A percentile compares a stretch with the other conserved stretches of the same genome.
Evolutionary conservation across 2,113 vertebrate genomes (phyloP).

Genomic region (Pagrus major): DNA sequence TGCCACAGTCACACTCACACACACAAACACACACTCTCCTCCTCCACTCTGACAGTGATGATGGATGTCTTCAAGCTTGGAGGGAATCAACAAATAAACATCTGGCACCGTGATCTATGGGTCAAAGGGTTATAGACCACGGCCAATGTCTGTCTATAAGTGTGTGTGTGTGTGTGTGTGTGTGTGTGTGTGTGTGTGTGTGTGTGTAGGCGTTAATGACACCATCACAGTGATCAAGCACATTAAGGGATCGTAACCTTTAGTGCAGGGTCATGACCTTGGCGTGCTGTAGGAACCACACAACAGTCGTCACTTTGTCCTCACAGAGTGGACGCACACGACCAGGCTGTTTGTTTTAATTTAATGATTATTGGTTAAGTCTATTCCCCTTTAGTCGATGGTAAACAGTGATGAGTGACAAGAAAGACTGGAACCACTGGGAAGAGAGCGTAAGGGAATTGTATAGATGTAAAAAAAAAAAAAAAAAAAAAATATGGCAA

Average conservation of each 20-base stretch:
- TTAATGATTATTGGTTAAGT: slow-evolving; percentile 39
- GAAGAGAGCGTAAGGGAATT: background rate
- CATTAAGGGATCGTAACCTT: slow-evolving; percentile 54
- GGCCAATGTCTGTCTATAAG: slow-evolving; percentile 27
- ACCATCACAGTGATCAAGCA: slow-evolving; percentile 56
- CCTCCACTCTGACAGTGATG: slow-evolving; percentile 65
- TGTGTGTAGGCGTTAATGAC: slow-evolving; percentile 47
- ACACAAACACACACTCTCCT: slow-evolving; percentile 28
- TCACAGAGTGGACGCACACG: slow-evolving; percentile 52
- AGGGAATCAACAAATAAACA: slow-evolving; percentile 77
- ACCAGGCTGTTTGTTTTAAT: slow-evolving; percentile 53
- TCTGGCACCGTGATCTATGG: slow-evolving; percentile 57
- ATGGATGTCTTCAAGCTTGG: slow-evolving; percentile 73
- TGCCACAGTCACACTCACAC: slow-evolving; percentile 31
- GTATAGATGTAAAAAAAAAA: background rate
- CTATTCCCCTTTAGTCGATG: slow-evolving; percentile 8
- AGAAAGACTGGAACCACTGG: background rate
- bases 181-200: slow-evolving; percentile 23
- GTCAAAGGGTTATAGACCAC: slow-evolving; percentile 65
- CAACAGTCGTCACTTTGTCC: slow-evolving; percentile 67
- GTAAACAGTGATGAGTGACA: slow-evolving; percentile 25
- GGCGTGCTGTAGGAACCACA: slow-evolving; percentile 55
- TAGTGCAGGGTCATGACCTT: slow-evolving; percentile 57
- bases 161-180: slow-evolving; percentile 6
- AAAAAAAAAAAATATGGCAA: background rate